These are phyloP conservation scores for Turritopsis dohrnii DNA, from an alignment of 30 jellyfish, hydroid and myxozoan genomes.

Conservation along the genomic window DNA sequence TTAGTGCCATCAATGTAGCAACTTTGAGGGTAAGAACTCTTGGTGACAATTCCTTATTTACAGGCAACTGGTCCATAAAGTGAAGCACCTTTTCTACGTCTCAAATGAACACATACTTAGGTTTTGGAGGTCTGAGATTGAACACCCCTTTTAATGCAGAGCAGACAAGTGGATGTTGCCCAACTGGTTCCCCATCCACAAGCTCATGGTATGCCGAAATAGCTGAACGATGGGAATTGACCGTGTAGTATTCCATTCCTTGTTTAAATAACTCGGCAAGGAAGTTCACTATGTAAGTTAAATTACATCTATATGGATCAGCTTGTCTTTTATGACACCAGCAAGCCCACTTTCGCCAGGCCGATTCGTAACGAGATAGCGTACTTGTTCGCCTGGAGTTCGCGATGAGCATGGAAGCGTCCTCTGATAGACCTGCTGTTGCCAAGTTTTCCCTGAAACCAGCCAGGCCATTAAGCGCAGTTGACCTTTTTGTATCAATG, in stretches of 20 bases:
- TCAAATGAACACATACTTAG: constrained; percentile 18
- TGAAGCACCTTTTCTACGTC: constrained; percentile 15
- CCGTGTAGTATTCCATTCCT: constrained; percentile 16
- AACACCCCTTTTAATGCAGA: constrained; percentile 27
- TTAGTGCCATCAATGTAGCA: neutral
- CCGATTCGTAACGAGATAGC: constrained; percentile 33
- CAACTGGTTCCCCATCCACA: constrained; percentile 18
- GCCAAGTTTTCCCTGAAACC: constrained; percentile 22
- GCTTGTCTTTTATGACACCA: constrained; percentile 33
- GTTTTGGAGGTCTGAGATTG: constrained; percentile 31
- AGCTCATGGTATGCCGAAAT: constrained; percentile 21
- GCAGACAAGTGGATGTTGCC: constrained; percentile 29
- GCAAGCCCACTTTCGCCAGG: constrained; percentile 49
- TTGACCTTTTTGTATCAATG: neutral
- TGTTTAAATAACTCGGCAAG: constrained; percentile 20
- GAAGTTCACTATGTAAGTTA: constrained; percentile 16
- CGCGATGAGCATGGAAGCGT: constrained; percentile 31
- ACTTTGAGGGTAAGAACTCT: neutral
- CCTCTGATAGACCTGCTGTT: constrained; percentile 17
- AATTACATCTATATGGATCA: constrained; percentile 33
- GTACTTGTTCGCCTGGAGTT: constrained; percentile 33
- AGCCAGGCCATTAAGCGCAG: constrained; percentile 5
- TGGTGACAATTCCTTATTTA: neutral
- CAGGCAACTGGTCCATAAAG: constrained; percentile 4
- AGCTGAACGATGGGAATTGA: constrained; percentile 21